Evolutionary conservation across 2,797 vertebrate genomes (phyloP), one percentile per base, ranked within the genome.

Genomic region (Lepilemur ruficaudatus): DNA sequence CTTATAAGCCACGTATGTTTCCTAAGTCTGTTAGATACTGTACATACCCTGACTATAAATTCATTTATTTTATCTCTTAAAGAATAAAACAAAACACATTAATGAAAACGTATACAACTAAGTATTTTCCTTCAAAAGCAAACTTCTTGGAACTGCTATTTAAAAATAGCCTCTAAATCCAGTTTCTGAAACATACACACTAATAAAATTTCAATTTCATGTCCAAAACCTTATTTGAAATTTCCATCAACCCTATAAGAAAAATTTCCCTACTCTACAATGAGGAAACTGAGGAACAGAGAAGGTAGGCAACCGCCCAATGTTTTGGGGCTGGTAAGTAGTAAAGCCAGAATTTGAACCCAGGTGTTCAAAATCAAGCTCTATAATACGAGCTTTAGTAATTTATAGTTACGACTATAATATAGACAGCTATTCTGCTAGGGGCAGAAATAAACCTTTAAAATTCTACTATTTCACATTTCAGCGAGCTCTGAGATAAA

Each of bases 291-390:
- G 3, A 90, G 22, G 72, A 75, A 28, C 22, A 65, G 28, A 4
- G 38, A 87, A 5, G n/a, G 67, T 23, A 70, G 13, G 35, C 13
- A 52, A 41, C 75, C 35, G 11, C 15, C 43, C 59, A 88, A 32
- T 3, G 4, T 23, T 85, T 82, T 1, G 8, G 30, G 30, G 3
- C 20, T 80, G 41, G 13, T 18, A 61, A 80, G 15, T 46, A 23
- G 22, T 48, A 78, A 87, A 86, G 11, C 7, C 20, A 50, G 22
- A 4, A 93, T 13, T 59, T 61, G 46, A 91, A 91, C 28, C 25
- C 61, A 72, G 10, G 23, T 75, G 48, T 82, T 91, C 88, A 90
- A 97, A 96, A 78, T 43, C 72, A 96, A 91, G 12, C n/a, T 88
- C 38, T 43, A 30, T 5, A 35, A 61, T 28, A 80, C 15, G 20